Conservation (phyloP, 2,113 vertebrate genomes). For the Haemorhous mexicanus region DNA sequence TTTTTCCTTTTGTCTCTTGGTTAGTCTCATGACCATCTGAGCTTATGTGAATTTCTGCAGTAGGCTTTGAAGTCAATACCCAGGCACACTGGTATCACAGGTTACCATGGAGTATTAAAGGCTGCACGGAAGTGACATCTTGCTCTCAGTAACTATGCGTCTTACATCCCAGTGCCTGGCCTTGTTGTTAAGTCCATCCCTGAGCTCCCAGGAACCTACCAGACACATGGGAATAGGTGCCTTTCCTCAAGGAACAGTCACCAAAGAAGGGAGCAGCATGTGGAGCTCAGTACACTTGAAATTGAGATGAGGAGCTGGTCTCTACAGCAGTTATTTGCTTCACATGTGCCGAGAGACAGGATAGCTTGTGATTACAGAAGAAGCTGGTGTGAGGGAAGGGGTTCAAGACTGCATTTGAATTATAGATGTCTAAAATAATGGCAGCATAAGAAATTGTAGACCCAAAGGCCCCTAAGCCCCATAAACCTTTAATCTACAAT, state of each 20-base stretch:
- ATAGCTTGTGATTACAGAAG: not conserved
- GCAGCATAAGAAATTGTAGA: not conserved
- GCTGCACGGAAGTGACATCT: not conserved
- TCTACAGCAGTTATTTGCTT: not conserved
- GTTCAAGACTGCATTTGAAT: accelerated
- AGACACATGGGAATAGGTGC: accelerated
- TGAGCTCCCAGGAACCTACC: not conserved
- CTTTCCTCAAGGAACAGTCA: not conserved
- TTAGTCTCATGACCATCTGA: not conserved
- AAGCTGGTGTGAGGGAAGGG: not conserved
- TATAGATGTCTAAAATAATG: not conserved
- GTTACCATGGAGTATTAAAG: not conserved
- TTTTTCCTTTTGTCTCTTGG: not conserved
- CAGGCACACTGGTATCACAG: not conserved
- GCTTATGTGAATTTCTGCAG: accelerated
- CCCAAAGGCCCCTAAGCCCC: too few relatives aligned
- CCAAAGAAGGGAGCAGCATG: not conserved
- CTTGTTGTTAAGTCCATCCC: not conserved
- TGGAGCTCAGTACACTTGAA: not conserved
- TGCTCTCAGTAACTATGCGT: not conserved
- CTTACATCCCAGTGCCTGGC: not conserved
- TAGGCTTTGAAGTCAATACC: not conserved
- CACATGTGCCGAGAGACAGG: not conserved
- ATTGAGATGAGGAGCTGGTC: not conserved
- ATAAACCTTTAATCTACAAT: not conserved